Base-by-base conservation (phyloP, 2,113 vertebrate genomes). In the Gallinago paraguaiae region DNA sequence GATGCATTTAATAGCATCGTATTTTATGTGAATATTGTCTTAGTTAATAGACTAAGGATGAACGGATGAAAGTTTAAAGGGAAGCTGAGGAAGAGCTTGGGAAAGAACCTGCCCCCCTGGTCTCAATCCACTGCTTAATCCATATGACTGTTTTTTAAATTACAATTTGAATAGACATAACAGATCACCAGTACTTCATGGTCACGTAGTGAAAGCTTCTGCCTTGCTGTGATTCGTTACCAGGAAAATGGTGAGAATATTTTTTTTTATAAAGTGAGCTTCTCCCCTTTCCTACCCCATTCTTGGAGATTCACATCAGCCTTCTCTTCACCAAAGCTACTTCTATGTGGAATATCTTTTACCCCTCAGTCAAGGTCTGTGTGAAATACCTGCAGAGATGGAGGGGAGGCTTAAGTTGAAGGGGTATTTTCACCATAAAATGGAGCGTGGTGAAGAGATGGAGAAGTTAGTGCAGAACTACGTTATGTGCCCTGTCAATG, bases 401-500 rank as follows among this genome's bases (percentile, higher is more conserved):
- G 51, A 51, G n/a, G 7, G 8, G 24, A 39, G 16, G 11, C 27
- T 84, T 78, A 1, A 1, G 3, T 7, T 64, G 31, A 82, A 81
- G 31, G 3, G 20, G 1, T 75, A 5, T 71, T 86, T 93, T 85
- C 53, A 13, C 24, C 24, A 19, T 64, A 35, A 67, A 45, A 45
- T 65, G 9, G 9, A 75, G 12, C 6, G 6, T 80, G 65, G 11
- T 77, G 22, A 16, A 61, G 45, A 65, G 3, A 28, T 6, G 11
- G 0, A 4, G 3, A n/a, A 67, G 23, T 45, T 63, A 10, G 6
- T 86, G 30, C 9, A 41, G 43, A 89, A 81, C 19, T 18, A 50
- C 59, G 33, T 31, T 7, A 22, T 1, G 1, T 82, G 15, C 20
- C 4, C 19, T 1, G 0, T 68, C 1, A 2, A 3, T 33, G 16